Percentiles rank a stretch among this genome's conserved stretches.
Evolutionary conservation across 2,113 vertebrate genomes (phyloP).

Genomic region (Euleptes europaea): DNA sequence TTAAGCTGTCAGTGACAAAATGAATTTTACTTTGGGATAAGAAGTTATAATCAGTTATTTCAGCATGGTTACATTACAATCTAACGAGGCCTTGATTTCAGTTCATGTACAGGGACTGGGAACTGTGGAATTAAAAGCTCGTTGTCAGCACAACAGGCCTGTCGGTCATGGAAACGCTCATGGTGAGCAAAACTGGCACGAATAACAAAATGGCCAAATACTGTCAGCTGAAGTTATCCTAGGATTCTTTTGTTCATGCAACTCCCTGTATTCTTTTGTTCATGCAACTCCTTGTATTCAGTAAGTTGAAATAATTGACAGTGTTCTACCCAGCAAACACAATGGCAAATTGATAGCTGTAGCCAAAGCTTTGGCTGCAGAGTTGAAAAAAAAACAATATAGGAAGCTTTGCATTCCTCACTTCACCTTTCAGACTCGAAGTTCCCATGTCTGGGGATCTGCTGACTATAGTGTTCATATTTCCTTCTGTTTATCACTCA

Average conservation of each 20-base stretch:
- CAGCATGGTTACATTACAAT: constrained; percentile 68
- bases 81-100: constrained; percentile 54
- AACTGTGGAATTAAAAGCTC: constrained; percentile 11
- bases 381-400: neutral
- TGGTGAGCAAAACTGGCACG: constrained; percentile 33
- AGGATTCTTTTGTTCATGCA: constrained; percentile 19
- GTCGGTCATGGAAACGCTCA: neutral
- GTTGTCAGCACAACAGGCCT: constrained; percentile 28
- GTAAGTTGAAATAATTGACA: neutral
- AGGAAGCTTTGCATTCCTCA: neutral
- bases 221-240: constrained; percentile 16
- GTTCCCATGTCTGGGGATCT: neutral
- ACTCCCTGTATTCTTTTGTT: neutral
- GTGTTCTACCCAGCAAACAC: neutral
- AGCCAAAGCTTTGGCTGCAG: neutral
- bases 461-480: neutral
- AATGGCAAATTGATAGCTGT: neutral
- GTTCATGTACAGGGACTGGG: constrained; percentile 16
- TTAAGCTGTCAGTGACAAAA: constrained; percentile 74
- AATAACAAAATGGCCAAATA: neutral
- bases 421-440: neutral
- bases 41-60: constrained; percentile 50
- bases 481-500: neutral
- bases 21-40: constrained; percentile 64
- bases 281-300: neutral